These are phyloP conservation scores for Melanargia galathea DNA, from an alignment of 2,888 invertebrate genomes.

Conservation along the genomic window DNA sequence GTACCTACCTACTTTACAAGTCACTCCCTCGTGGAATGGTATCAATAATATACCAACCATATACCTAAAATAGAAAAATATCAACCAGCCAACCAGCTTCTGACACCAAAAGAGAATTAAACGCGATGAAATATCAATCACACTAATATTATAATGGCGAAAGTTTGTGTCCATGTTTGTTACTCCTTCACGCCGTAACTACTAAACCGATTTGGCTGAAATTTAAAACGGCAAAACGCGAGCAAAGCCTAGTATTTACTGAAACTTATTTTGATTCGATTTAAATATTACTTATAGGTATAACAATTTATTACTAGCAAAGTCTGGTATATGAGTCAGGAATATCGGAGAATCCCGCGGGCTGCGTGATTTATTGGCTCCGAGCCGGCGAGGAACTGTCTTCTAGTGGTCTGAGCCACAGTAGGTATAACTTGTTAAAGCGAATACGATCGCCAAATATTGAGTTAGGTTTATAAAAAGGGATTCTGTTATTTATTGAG, in stretches of 20 bases:
- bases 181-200: too few relatives aligned
- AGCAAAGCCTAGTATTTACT: neutral
- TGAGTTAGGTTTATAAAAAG: neutral
- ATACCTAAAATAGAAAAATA: too few relatives aligned
- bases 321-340: conserved; percentile 68
- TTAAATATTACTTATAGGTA: conserved; percentile 8
- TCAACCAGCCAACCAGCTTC: too few relatives aligned
- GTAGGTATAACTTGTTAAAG: conserved; percentile 34
- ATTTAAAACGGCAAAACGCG: too few relatives aligned
- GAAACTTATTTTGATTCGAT: neutral
- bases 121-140: too few relatives aligned
- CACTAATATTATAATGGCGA: too few relatives aligned
- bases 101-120: too few relatives aligned
- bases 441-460: conserved; percentile 11
- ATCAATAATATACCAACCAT: too few relatives aligned
- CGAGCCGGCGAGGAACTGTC: conserved; percentile 58
- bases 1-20: too few relatives aligned
- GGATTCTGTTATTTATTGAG: neutral
- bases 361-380: conserved; percentile 68
- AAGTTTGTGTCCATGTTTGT: too few relatives aligned
- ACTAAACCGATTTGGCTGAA: too few relatives aligned
- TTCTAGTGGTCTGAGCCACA: conserved; percentile 64
- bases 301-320: conserved; percentile 14
- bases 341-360: conserved; percentile 62
- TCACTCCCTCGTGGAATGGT: too few relatives aligned